Percentiles rank a stretch among this genome's conserved stretches.
These are phyloP conservation scores for Atta cephalotes DNA, from an alignment of 1,140 invertebrate species.

Conservation along the genomic window DNA sequence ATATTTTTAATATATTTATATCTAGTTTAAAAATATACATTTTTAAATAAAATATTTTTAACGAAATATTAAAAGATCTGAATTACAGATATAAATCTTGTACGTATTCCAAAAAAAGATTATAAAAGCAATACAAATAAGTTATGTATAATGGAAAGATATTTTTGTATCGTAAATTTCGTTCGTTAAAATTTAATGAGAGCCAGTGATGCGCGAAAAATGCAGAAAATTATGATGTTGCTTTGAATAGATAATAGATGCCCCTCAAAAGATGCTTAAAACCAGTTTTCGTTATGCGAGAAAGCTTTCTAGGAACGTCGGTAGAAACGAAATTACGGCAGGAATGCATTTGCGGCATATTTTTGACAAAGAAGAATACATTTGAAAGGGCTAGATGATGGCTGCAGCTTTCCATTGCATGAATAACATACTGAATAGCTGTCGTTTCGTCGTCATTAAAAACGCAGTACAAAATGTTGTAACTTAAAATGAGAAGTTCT, in stretches of 20 bases:
- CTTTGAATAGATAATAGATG: conserved; percentile 34
- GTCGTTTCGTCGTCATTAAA: conserved; percentile 40
- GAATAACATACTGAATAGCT: conserved; percentile 44
- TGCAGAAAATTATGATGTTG: conserved; percentile 26
- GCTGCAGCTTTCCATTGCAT: neutral
- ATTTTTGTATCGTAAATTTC: conserved; percentile 36
- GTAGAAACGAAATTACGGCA: conserved; percentile 41
- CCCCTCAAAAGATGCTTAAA: conserved; percentile 36
- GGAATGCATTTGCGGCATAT: conserved; percentile 47
- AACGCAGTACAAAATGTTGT: conserved; percentile 33
- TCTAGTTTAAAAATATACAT: neutral
- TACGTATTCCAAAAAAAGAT: neutral
- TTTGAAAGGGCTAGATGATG: conserved; percentile 29
- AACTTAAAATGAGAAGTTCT: conserved; percentile 21
- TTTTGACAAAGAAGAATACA: conserved; percentile 44
- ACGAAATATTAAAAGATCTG: conserved; percentile 1
- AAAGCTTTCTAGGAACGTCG: conserved; percentile 30
- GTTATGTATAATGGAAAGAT: neutral
- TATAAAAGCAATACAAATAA: neutral
- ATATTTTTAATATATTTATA: neutral
- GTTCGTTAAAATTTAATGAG: conserved; percentile 52
- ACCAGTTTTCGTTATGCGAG: conserved; percentile 46
- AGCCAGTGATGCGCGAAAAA: conserved; percentile 35
- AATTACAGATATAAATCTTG: neutral
- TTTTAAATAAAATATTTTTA: neutral